phyloP scores from a whole-genome alignment of 2,113 vertebrate genomes.

The Candoia aspera region DNA sequence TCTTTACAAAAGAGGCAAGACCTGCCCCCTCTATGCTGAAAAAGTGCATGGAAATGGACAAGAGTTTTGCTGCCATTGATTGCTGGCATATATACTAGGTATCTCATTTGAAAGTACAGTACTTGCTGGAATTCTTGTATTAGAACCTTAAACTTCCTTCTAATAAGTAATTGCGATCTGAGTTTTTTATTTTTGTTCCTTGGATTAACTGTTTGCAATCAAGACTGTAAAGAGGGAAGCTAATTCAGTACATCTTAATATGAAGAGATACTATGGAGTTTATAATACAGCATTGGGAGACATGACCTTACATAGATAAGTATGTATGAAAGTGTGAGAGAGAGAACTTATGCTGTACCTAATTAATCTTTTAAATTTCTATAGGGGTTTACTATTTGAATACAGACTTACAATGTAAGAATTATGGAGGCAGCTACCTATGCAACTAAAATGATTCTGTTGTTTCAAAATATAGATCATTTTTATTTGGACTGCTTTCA shows the following conservation, averaged over 20 bases:
- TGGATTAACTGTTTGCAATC: background rate
- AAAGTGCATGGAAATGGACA: background rate
- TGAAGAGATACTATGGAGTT: background rate
- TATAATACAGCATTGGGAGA: background rate
- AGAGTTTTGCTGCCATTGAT: background rate
- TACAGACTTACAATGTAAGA: background rate
- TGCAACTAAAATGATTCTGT: background rate
- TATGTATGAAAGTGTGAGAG: background rate
- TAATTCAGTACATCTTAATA: background rate
- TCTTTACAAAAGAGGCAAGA: background rate
- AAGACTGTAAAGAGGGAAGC: background rate
- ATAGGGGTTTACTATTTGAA: background rate
- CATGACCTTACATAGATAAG: background rate
- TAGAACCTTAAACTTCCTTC: background rate
- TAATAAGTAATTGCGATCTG: no score
- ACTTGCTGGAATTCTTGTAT: background rate
- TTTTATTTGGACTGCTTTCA: background rate
- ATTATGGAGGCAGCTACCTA: background rate
- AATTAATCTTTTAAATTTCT: background rate
- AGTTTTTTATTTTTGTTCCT: background rate
- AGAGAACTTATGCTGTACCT: background rate
- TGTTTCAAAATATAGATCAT: background rate
- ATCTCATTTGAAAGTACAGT: background rate
- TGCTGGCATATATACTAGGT: background rate
- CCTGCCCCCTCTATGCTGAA: background rate